Conservation (phyloP, 1,140 invertebrate genomes). For the Brachionus angularis region DNA sequence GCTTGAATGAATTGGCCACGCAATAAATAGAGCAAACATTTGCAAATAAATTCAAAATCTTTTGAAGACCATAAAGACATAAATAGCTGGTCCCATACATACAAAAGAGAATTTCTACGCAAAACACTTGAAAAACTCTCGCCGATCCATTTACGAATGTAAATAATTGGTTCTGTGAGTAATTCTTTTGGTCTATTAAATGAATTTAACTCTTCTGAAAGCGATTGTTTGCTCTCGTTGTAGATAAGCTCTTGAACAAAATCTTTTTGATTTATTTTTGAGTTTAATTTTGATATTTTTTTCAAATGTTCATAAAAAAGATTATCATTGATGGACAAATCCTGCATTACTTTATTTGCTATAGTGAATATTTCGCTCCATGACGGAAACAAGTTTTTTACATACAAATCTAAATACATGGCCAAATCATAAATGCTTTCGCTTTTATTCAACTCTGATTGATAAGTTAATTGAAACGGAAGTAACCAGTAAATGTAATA, state of each 20-base stretch:
- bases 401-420: constrained; percentile 57
- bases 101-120: constrained; percentile 54
- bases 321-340: constrained; percentile 51
- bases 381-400: constrained; percentile 52
- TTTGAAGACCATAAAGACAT: constrained; percentile 55
- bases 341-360: constrained; percentile 54
- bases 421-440: constrained; percentile 57
- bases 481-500: constrained; percentile 58
- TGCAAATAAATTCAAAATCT: constrained; percentile 50
- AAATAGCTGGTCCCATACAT: constrained; percentile 60
- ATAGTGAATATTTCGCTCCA: constrained; percentile 57
- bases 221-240: constrained; percentile 7
- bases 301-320: constrained; percentile 56
- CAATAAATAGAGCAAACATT: constrained; percentile 54
- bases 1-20: constrained; percentile 56
- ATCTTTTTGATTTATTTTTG: constrained; percentile 56
- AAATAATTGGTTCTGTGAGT: constrained; percentile 56
- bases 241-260: constrained; percentile 46
- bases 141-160: constrained; percentile 58
- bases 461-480: constrained; percentile 54
- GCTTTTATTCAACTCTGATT: constrained; percentile 29
- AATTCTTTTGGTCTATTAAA: constrained; percentile 48
- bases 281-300: constrained; percentile 51
- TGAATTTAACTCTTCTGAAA: not conserved
- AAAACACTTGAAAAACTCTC: constrained; percentile 59